Base-by-base conservation (phyloP, 2,113 vertebrate species). In the Galeopterus variegatus region DNA sequence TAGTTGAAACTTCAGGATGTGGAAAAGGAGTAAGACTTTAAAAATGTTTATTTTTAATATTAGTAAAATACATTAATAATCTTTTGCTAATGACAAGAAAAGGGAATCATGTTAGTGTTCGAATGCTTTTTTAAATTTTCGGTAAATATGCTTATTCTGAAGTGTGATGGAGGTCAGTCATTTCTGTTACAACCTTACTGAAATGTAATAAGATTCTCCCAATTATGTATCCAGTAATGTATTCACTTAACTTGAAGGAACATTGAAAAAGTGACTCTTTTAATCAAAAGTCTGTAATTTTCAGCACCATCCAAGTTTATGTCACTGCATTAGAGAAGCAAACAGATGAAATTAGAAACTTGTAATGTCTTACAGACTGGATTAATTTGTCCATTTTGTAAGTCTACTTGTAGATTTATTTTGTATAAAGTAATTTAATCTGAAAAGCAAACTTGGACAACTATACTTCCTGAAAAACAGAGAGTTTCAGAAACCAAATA, bases 381-480 rank as follows among this genome's bases (percentile, higher is more conserved):
- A 98, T 98, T 98, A 98, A 97, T 97, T 97, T 83, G 7, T 97
- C 54, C 89, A 76, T 95, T 98, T 96, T 93, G 67, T 97, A 81
- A 97, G 93, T 88, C 73, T 97, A 36, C 64, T 96, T 92, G 95
- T 95, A 98, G 96, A 97, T 94, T 98, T 98, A 77, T 83, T 98
- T 98, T 96, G 95, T 91, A 88, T 97, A 94, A 98, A 97, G 96
- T 97, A 87, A 98, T 98, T 96, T 97, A 92, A 95, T 97, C 64
- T 93, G 54, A 96, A 98, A 96, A 93, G 31, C 93, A 70, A 97
- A 86, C 88, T 96, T 89, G 97, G 96, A 76, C 56, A 92, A 33
- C 82, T 96, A 72, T 97, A 98, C 75, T 36, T 92, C 11, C 84
- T 98, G 89, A 95, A 96, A 80, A 56, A 33, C 26, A 70, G 23